Evolutionary conservation across 2,888 invertebrate genomes (phyloP), one percentile per base, ranked within the genome.

Genomic region (Argynnis bischoffii): DNA sequence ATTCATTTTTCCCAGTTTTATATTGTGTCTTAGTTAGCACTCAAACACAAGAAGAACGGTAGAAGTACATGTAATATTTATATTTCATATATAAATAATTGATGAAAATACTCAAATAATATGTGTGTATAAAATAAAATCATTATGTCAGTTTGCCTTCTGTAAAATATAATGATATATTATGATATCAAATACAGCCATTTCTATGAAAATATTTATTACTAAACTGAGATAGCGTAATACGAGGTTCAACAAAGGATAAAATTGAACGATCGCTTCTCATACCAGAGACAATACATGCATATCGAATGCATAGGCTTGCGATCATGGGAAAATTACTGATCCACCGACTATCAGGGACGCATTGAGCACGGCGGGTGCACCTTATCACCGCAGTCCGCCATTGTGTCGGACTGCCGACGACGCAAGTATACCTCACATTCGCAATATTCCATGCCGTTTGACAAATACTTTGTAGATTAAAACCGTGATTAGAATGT

Each of bases 241-340:
- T 53, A 54, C 51, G 51, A 55, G 50, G 51, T 63, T 55, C 31
- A 65, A 64, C 50, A 56, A 60, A 63, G 46, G 65, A 70, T 72
- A 70, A 60, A 70, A 59, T 60, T 61, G 64, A 69, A 64, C 55
- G 71, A 71, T 69, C 66, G 69, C 55, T 67, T 67, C 64, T 55
- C 66, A 35, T 26, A 50, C 70, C 75, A 79, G 78, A 80, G 80
- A 84, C 83, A 81, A 83, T 80, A 77, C 77, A 79, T 78, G 75
- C 77, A 79, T 84, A 87, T 86, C 84, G 76, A 76, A 76, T 74
- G 71, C 75, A 71, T 74, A 78, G 78, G 79, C 79, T 63, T 78
- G 76, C 81, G 83, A 87, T 89, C 87, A 89, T 89, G 88, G 87
- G 88, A 88, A 89, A 83, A 81, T 86, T 79, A 78, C 80, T 74